Evolutionary conservation across 2,888 invertebrate genomes (phyloP), one percentile per base, ranked within the genome.

Genomic region (Cephus spinipes): DNA sequence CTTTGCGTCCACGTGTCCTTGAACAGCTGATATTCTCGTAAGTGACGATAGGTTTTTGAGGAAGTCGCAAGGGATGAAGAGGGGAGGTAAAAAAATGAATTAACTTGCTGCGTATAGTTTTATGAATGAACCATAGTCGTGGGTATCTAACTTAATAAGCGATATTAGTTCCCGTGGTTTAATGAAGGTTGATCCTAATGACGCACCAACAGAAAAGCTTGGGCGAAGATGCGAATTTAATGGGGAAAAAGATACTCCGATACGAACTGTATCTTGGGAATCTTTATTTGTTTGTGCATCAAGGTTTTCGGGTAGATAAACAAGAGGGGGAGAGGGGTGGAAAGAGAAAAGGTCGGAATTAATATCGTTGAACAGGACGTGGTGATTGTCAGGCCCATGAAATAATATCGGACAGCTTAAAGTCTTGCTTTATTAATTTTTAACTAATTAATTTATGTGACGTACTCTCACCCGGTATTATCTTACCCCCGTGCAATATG

Each of bases 401-500:
- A 69, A 69, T 69, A 69, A 69, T 30, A 69, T 69, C 30, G 4
- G 69, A 6, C 12, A 4, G 30, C 32, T 31, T 69, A 69, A 9
- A 30, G 69, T 40, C 40, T 40, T 69, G 69, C 31, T 69, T 69
- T 69, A 69, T 69, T 30, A 69, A 30, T 69, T 69, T 32, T 1
- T 1, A 15, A 32, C 69, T 31, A 69, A 69, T 69, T 69, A 69
- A 69, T 69, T 69, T 69, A 69, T 69, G 69, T 69, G 69, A 30
- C 69, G 32, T 12, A 32, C 31, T 69, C 31, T 12, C 15, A n/a
- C 4, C 69, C 69, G 30, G 69, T 32, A 32, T 69, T 69, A 3
- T 35, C 35, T 35, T 69, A 69, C 6, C 15, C 4, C 15, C 23
- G 40, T 40, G 40, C 40, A 40, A 40, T 40, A 40, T 40, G 15